Base-by-base conservation (phyloP, 2,797 vertebrate genomes). In the Chelon labrosus region DNA sequence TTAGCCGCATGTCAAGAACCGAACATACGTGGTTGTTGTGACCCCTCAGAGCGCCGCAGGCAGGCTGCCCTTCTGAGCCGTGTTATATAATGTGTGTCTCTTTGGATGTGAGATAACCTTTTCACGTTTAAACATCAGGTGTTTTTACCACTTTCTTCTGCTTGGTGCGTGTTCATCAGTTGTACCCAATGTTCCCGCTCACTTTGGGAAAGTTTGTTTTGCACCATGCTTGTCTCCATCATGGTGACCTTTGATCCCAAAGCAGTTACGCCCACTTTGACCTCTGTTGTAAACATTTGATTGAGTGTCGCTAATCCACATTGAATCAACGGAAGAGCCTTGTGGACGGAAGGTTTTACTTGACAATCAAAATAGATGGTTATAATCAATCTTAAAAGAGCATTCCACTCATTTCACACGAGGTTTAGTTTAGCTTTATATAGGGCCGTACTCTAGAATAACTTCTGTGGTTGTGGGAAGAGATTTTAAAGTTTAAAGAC, bases 31-130 rank as follows among this genome's bases (percentile, higher is more conserved):
- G 80, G 83, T 66, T 80, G 70, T 70, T 76, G 69, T 82, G 71
- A 47, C 58, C 56, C 65, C 22, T 42, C 46, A 53, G 44, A 39
- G 37, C 37, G 6, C 59, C 5, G 0, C n/a, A 1, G 61, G 74
- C 53, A 31, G 55, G 14, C 25, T 55, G 69, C 50, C 60, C 70
- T 52, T 49, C 50, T 53, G 51, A 82, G 27, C 82, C 9, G 1
- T 16, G 37, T 89, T 86, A 84, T 49, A 39, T 77, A 86, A 85
- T 56, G 9, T 42, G 39, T 25, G n/a, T 73, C 27, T 37, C 54
- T 59, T 79, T 73, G 75, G 57, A 80, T 70, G 70, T 39, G 17
- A 71, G 50, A 63, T 19, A 22, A 69, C 62, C 37, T 51, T 60
- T 65, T 69, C 1, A 8, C 0, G 38, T 70, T 14, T 7, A 10